Evolutionary conservation across 2,888 invertebrate genomes (phyloP).

Genomic region (Gandaritis pyraliata): DNA sequence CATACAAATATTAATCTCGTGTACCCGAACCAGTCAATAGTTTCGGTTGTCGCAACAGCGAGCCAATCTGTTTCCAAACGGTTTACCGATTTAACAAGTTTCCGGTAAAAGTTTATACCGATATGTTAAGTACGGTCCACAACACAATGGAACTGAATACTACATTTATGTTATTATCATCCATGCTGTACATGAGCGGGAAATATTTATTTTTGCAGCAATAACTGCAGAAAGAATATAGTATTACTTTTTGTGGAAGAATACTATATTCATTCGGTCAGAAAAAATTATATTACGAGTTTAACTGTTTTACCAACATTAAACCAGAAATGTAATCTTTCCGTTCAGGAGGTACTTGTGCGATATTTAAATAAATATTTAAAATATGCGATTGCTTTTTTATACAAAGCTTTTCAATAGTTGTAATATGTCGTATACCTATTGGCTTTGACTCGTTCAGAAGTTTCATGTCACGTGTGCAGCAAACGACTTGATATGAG

Average conservation of each 20-base stretch:
- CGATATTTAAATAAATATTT: too few relatives aligned
- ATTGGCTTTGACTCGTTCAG: constrained; percentile 5
- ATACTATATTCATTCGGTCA: too few relatives aligned
- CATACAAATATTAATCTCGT: constrained; percentile 38
- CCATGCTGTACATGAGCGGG: not conserved
- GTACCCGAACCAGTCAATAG: constrained; percentile 39
- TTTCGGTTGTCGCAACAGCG: constrained; percentile 34
- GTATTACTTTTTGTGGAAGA: too few relatives aligned
- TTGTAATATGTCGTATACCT: not conserved
- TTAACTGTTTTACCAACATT: too few relatives aligned
- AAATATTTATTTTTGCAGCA: constrained; percentile 5
- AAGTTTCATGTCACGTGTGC: constrained; percentile 25
- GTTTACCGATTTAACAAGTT: constrained; percentile 38
- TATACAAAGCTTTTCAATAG: not conserved
- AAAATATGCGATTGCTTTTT: too few relatives aligned
- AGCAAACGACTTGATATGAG: constrained; percentile 22
- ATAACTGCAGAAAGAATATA: too few relatives aligned
- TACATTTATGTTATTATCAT: constrained; percentile 5
- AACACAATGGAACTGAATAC: constrained; percentile 7
- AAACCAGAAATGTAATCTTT: too few relatives aligned
- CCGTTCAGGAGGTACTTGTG: too few relatives aligned
- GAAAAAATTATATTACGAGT: too few relatives aligned
- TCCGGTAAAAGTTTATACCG: constrained; percentile 9
- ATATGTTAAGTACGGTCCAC: constrained; percentile 3
- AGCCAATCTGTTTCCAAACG: constrained; percentile 43